Evolutionary conservation across 2,113 vertebrate species (phyloP), one percentile per base, ranked within the genome.

Genomic region (Eretmochelys imbricata): DNA sequence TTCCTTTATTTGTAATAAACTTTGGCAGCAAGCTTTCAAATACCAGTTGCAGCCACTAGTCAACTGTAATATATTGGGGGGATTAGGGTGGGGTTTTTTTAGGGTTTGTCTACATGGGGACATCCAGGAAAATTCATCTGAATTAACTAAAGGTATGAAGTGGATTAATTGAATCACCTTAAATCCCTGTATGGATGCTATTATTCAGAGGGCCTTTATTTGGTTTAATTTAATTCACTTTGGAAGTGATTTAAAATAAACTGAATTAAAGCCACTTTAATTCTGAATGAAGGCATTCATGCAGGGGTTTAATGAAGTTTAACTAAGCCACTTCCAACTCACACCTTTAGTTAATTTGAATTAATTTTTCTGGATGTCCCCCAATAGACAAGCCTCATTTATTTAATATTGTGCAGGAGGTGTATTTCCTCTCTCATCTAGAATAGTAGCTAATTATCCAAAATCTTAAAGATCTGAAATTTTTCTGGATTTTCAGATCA

Each of bases 21-120:
- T 2, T 84, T 80, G 79, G 81, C 2, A 76, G 1, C 3, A 86
- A 0, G 0, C 38, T 76, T 82, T 93, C 4, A 84, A 69, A 62
- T 31, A 38, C 84, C 53, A 55, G 2, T 49, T 72, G 78, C 50
- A 83, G 38, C 42, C 79, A 24, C 19, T 42, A 17, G n/a, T 14
- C 9, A 29, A 4, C 27, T 92, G 5, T 50, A 29, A 49, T 51
- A 51, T 9, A 1, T 79, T 7, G 76, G 4, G 46, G 11, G 11
- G 12, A 31, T 22, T 59, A 42, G 42, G 42, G 42, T 42, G 42
- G 42, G 42, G 42, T 10, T 65, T 65, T 12, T 31, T 42, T 5
- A 42, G 19, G 10, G 72, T 20, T 42, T 27, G 38, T 76, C 75
- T 72, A 72, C 65, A 38, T 38, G n/a, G n/a, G 17, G 65, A 72